Evolutionary conservation across 1,140 invertebrate genomes (phyloP).

Genomic region (Octopus sinensis): DNA sequence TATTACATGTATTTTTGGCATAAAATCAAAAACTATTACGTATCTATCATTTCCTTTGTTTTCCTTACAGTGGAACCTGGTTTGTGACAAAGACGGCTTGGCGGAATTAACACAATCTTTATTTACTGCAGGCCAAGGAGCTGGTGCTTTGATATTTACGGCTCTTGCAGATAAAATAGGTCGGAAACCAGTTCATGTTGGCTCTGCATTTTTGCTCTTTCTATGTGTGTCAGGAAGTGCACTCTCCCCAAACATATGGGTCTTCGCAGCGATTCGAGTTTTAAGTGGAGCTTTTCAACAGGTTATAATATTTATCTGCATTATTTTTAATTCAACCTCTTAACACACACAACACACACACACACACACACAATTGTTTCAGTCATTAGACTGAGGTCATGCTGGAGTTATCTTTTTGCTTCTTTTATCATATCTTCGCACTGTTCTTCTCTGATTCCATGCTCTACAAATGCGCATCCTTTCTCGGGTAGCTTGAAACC

Average conservation of each 20-base stretch:
- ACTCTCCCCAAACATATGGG: slow-evolving; percentile 23
- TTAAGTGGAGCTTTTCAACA: slow-evolving; percentile 30
- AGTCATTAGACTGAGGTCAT: no score
- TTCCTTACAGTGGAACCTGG: slow-evolving; percentile 42
- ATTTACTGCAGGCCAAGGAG: slow-evolving; percentile 33
- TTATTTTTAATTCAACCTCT: no score
- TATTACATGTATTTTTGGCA: no score
- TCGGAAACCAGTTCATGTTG: slow-evolving; percentile 33
- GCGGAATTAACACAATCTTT: slow-evolving; percentile 37
- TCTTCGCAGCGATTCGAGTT: slow-evolving; percentile 24
- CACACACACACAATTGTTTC: no score
- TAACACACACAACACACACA: no score
- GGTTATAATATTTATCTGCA: slow-evolving; percentile 11
- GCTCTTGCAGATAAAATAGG: slow-evolving; percentile 35
- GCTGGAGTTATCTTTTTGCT: no score
- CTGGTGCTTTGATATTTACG: slow-evolving; percentile 32
- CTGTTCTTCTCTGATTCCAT: no score
- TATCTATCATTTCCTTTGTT: background rate
- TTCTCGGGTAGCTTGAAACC: no score
- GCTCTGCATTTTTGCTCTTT: slow-evolving; percentile 12
- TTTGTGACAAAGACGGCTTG: slow-evolving; percentile 36
- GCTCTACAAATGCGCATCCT: no score
- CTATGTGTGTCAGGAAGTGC: slow-evolving; percentile 15
- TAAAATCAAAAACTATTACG: no score
- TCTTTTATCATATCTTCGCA: no score